Percentiles rank a stretch among this genome's conserved stretches.
These are phyloP conservation scores for Craniophora ligustri DNA, from an alignment of 2,888 invertebrate genomes.

Conservation along the genomic window DNA sequence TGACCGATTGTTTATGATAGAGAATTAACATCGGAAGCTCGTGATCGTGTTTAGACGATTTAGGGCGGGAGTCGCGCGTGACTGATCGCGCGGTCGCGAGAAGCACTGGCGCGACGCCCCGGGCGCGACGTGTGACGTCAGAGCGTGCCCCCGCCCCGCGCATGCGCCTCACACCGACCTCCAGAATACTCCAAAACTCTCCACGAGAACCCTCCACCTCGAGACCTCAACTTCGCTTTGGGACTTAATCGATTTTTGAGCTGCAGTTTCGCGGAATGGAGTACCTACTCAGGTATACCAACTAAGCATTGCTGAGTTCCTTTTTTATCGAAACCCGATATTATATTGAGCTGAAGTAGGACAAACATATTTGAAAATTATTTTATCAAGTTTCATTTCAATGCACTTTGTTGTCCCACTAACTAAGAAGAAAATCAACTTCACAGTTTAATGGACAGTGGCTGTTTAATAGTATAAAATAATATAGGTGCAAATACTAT, in stretches of 20 bases:
- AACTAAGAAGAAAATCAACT: slow-evolving; percentile 5
- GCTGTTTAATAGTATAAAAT: neutral
- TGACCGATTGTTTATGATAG: slow-evolving; percentile 68
- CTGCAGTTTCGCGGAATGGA: slow-evolving; percentile 81
- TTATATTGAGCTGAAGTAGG: slow-evolving; percentile 29
- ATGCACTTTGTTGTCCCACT: slow-evolving; percentile 4
- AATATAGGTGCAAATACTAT: too few species aligned
- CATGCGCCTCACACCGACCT: slow-evolving; percentile 72
- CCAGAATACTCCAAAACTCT: slow-evolving; percentile 80
- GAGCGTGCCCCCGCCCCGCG: slow-evolving; percentile 78
- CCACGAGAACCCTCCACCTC: slow-evolving; percentile 83
- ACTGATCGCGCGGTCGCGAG: slow-evolving; percentile 83
- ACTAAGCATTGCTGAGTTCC: slow-evolving; percentile 30
- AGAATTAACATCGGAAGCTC: slow-evolving; percentile 82
- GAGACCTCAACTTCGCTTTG: slow-evolving; percentile 86
- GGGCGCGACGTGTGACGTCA: slow-evolving; percentile 85
- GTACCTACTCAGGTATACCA: slow-evolving; percentile 73
- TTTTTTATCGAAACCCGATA: slow-evolving; percentile 45
- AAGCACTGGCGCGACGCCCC: slow-evolving; percentile 82
- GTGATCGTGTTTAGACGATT: slow-evolving; percentile 74
- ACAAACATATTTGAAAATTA: slow-evolving; percentile 21
- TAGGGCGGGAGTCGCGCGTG: slow-evolving; percentile 82
- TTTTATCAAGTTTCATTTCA: slow-evolving; percentile 10
- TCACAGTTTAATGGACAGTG: neutral
- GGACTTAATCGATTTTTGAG: slow-evolving; percentile 87